A percentile compares a stretch with the other conserved stretches of the same genome.
These are phyloP conservation scores for silkworm (Bombyx mori) DNA, from an alignment of 1,140 invertebrate genomes.

Conservation along the genomic window DNA sequence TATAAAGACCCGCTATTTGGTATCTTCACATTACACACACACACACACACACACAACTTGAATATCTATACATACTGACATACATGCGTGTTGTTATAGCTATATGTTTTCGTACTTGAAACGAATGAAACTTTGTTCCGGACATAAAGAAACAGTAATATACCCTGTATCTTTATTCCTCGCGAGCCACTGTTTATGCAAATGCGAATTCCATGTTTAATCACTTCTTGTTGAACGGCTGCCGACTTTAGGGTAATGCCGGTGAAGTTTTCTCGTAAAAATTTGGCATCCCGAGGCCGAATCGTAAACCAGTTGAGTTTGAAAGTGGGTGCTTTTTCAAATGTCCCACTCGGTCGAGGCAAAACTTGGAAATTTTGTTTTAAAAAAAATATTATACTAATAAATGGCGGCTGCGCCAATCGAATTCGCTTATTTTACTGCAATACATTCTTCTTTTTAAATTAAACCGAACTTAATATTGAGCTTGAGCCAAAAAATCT, in stretches of 20 bases:
- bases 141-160: too few species aligned
- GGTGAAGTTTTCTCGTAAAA: slow-evolving; percentile 48
- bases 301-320: slow-evolving; percentile 32
- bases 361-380: slow-evolving; percentile 27
- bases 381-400: slow-evolving; percentile 26
- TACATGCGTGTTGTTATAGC: too few species aligned
- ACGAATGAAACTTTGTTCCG: too few species aligned
- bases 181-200: slow-evolving; percentile 22
- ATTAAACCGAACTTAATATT: slow-evolving; percentile 22
- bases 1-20: too few species aligned
- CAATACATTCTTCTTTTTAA: slow-evolving; percentile 19
- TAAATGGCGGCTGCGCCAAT: slow-evolving; percentile 23
- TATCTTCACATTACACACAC: too few species aligned
- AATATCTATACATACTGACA: too few species aligned
- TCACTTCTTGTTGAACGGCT: slow-evolving; percentile 23
- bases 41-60: too few species aligned
- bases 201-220: slow-evolving; percentile 36
- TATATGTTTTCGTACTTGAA: too few species aligned
- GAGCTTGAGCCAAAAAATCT: slow-evolving; percentile 11
- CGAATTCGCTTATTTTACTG: slow-evolving; percentile 23
- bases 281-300: slow-evolving; percentile 29
- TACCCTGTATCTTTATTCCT: neutral
- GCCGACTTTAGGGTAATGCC: slow-evolving; percentile 25
- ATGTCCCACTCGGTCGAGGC: slow-evolving; percentile 26
- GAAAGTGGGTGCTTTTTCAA: slow-evolving; percentile 24